Evolutionary conservation across 92 coral and sea anemone species (phyloP).

Genomic region (Phenganax subtilis): DNA sequence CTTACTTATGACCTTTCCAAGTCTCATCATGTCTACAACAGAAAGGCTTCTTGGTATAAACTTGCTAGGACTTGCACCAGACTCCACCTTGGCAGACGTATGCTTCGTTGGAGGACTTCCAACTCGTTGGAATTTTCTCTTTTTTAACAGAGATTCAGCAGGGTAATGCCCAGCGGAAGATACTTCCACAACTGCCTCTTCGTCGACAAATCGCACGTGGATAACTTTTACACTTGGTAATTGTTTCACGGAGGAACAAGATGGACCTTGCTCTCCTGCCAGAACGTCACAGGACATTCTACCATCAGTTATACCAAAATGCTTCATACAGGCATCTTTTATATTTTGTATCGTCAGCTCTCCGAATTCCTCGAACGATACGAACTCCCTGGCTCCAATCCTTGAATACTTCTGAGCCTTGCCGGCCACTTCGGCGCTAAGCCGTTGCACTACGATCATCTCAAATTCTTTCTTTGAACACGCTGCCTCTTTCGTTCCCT

Average conservation of each 20-base stretch:
- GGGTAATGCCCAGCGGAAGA: neutral
- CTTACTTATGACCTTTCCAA: neutral
- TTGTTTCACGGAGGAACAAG: constrained; percentile 34
- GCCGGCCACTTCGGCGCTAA: neutral
- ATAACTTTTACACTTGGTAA: constrained; percentile 28
- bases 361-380: constrained; percentile 25
- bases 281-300: constrained; percentile 36
- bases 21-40: neutral
- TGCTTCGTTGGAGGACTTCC: constrained; percentile 11
- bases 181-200: neutral
- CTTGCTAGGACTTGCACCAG: constrained; percentile 18
- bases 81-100: constrained; percentile 5
- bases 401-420: neutral
- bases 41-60: constrained; percentile 20
- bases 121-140: constrained; percentile 9
- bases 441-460: constrained; percentile 10
- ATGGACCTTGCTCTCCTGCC: constrained; percentile 41
- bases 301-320: constrained; percentile 16
- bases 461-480: neutral
- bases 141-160: neutral
- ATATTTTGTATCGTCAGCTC: constrained; percentile 23
- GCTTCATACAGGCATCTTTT: constrained; percentile 31
- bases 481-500: too few species aligned
- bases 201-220: constrained; percentile 26
- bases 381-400: constrained; percentile 25